Evolutionary conservation across 2,113 vertebrate species (phyloP).

Genomic region (Pungitius pungitius): DNA sequence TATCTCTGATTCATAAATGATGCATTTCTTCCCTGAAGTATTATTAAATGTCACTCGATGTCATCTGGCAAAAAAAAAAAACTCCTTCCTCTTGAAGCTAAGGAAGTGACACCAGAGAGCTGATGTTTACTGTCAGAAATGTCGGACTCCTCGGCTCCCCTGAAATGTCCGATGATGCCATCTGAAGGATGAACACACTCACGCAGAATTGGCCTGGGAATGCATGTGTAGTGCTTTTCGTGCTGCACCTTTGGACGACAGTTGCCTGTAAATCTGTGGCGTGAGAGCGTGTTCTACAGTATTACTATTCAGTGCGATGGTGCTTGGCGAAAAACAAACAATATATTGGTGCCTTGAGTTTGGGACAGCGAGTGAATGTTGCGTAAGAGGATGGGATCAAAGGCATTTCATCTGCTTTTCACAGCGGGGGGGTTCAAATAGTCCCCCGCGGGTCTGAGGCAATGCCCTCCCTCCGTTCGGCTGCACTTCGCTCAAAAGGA

Average conservation of each 20-base stretch:
- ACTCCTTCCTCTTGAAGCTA: slow-evolving; percentile 20
- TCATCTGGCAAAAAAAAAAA: slow-evolving; percentile 16
- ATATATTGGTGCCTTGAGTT: background rate
- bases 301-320: background rate
- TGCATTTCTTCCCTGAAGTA: slow-evolving; percentile 47
- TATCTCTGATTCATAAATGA: slow-evolving; percentile 38
- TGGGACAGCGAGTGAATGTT: background rate
- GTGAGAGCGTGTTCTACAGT: background rate
- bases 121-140: slow-evolving; percentile 32
- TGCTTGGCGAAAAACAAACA: background rate
- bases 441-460: slow-evolving; percentile 9
- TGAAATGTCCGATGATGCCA: background rate
- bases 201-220: background rate
- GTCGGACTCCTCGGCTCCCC: slow-evolving; percentile 2
- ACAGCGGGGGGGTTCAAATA: slow-evolving; percentile 39
- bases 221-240: background rate
- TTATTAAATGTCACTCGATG: slow-evolving; percentile 55
- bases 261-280: background rate
- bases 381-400: background rate
- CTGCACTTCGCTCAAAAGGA: slow-evolving; percentile 22
- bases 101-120: slow-evolving; percentile 17
- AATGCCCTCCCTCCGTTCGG: slow-evolving; percentile 11
- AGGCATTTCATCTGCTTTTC: slow-evolving; percentile 44
- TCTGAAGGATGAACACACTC: background rate
- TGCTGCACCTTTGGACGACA: background rate